A percentile compares a stretch with the other conserved stretches of the same genome.
Evolutionary conservation across 2,113 vertebrate species (phyloP).

Genomic region (Aphyosemion australe): DNA sequence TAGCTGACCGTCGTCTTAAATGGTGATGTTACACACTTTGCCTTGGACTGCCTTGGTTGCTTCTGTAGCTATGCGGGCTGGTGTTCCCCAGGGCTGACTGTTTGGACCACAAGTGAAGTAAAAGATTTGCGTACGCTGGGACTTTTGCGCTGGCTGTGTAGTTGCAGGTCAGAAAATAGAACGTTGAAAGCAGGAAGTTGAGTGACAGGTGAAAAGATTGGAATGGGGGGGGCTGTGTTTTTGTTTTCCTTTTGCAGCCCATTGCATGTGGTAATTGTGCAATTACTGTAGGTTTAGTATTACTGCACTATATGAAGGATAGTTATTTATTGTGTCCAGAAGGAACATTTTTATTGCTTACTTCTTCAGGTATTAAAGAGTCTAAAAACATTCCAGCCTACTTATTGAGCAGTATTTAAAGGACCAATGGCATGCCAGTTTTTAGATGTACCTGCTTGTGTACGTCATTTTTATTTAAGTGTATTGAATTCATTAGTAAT

Average conservation of each 20-base stretch:
- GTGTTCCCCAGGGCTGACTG: slow-evolving; percentile 47
- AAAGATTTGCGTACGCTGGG: slow-evolving; percentile 30
- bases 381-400: slow-evolving; percentile 78
- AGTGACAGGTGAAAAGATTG: slow-evolving; percentile 26
- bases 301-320: slow-evolving; percentile 79
- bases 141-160: slow-evolving; percentile 22
- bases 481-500: slow-evolving; percentile 46
- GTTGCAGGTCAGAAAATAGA: slow-evolving; percentile 46
- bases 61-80: slow-evolving; percentile 22
- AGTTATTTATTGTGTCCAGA: slow-evolving; percentile 77
- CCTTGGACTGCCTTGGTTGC: slow-evolving; percentile 66
- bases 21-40: slow-evolving; percentile 54
- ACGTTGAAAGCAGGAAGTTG: slow-evolving; percentile 51
- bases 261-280: slow-evolving; percentile 77
- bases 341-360: slow-evolving; percentile 67
- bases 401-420: slow-evolving; percentile 75
- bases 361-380: slow-evolving; percentile 78
- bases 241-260: slow-evolving; percentile 25
- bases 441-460: slow-evolving; percentile 49
- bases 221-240: slow-evolving; percentile 14
- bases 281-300: slow-evolving; percentile 82
- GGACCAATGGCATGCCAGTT: slow-evolving; percentile 73
- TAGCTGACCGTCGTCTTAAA: slow-evolving; percentile 51
- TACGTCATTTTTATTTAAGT: slow-evolving; percentile 66
- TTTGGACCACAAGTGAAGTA: slow-evolving; percentile 41